Conservation (phyloP, 2,113 vertebrate species). For the Saccopteryx leptura region DNA sequence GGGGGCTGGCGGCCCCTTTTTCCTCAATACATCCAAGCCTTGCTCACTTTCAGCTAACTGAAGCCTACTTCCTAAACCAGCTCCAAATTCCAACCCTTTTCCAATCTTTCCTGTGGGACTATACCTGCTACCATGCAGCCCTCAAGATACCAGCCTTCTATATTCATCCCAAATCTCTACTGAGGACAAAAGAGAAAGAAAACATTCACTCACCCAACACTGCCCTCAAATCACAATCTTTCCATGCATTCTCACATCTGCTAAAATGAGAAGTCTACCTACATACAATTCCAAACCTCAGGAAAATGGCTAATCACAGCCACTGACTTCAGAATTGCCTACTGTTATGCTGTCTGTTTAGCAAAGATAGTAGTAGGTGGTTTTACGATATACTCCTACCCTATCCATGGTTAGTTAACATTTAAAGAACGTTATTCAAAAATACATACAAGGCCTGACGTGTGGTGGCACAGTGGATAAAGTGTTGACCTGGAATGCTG, state of each 20-base stretch:
- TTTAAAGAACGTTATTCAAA: not conserved
- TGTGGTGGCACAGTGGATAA: no score
- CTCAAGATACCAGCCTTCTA: not conserved
- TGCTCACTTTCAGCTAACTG: not conserved
- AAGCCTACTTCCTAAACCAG: constrained; percentile 31
- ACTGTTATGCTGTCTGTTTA: not conserved
- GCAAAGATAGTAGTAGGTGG: not conserved
- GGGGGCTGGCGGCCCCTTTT: not conserved
- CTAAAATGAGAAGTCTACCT: constrained; percentile 27
- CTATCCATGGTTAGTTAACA: not conserved
- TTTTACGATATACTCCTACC: not conserved
- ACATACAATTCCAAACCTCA: not conserved
- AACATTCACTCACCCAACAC: not conserved
- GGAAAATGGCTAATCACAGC: not conserved
- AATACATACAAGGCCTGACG: not conserved
- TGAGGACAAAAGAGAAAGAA: not conserved
- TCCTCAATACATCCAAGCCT: not conserved
- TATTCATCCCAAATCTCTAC: not conserved
- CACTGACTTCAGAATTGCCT: not conserved
- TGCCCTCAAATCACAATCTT: not conserved
- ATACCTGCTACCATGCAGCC: not conserved
- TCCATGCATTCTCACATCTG: not conserved
- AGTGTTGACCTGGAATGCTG: no score
- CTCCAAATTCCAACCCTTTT: not conserved
- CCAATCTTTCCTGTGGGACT: not conserved